A percentile compares a stretch with the other conserved stretches of the same genome.
These are phyloP conservation scores for Agrotis segetum DNA, from an alignment of 2,888 invertebrate species.

Conservation along the genomic window DNA sequence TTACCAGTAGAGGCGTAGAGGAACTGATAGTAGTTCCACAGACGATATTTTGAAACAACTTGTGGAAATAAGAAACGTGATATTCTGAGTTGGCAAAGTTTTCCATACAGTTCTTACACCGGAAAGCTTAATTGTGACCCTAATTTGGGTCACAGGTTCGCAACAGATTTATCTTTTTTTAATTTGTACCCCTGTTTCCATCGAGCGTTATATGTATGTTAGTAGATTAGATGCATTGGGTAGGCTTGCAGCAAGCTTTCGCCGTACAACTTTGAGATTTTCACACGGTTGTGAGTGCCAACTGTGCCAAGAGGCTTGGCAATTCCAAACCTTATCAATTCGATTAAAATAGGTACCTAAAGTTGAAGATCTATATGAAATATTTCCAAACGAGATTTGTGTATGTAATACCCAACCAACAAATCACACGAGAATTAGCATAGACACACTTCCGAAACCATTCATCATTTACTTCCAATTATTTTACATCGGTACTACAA, in stretches of 20 bases:
- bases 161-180: constrained; percentile 5
- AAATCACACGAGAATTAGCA: constrained; percentile 14
- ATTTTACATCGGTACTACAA: constrained; percentile 23
- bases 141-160: neutral
- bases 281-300: constrained; percentile 40
- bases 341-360: neutral
- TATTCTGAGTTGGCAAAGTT: neutral
- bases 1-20: neutral
- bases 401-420: neutral
- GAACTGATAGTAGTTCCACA: neutral
- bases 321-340: constrained; percentile 18
- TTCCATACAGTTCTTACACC: neutral
- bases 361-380: constrained; percentile 1
- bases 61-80: neutral
- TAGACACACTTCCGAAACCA: constrained; percentile 24
- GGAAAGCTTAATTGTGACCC: neutral
- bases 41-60: constrained; percentile 8
- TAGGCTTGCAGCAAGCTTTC: constrained; percentile 32
- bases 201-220: constrained; percentile 14
- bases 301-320: constrained; percentile 11
- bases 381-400: neutral
- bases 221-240: constrained; percentile 25
- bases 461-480: constrained; percentile 42
- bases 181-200: constrained; percentile 46
- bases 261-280: constrained; percentile 29